Base-by-base conservation (phyloP, 1,140 invertebrate genomes). In the Drosophila lini region DNA sequence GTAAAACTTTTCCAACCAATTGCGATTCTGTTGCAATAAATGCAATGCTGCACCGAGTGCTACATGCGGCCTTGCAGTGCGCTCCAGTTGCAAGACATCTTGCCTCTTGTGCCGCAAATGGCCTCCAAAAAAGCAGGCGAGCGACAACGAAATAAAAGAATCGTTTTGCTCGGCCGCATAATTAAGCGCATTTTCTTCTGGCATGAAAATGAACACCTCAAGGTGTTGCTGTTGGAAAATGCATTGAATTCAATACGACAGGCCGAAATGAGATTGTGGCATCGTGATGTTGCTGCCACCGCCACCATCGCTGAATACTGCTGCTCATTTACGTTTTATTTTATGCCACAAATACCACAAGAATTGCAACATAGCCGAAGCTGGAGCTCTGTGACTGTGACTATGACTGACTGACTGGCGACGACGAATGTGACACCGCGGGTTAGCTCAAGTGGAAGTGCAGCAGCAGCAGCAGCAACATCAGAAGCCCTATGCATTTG, bases 141-240 rank as follows among this genome's bases (percentile, higher is more conserved):
- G 32, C 50, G 32, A 9, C 32, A 22, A 15, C 32, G 16, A 60
- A 74, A 55, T 74, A 62, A 83, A 68, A 65, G 78, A 78, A 63
- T 78, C 58, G 80, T 74, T 61, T 82, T 81, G 74, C 68, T 47
- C 38, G 50, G 64, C 52, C 56, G 76, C 83, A 86, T 86, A 88
- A 88, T 88, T 88, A 88, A 78, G 84, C 83, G 84, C 83, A 80
- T 88, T 88, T 88, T 88, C 83, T 68, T 88, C 68, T 83, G 83
- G 80, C 83, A 89, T 81, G 84, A 89, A 89, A 89, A 89, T 89
- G 85, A 89, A 89, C 84, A 89, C 84, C 84, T 89, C 85, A 89
- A 89, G 84, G 84, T 89, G 83, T 67, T 67, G 74, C 52, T 28
- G 47, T 16, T 31, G 58, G 69, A 68, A 60, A 80, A 73, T 78